Base-by-base conservation (phyloP, 2,888 invertebrate species). In the Chydorus sphaericus region DNA sequence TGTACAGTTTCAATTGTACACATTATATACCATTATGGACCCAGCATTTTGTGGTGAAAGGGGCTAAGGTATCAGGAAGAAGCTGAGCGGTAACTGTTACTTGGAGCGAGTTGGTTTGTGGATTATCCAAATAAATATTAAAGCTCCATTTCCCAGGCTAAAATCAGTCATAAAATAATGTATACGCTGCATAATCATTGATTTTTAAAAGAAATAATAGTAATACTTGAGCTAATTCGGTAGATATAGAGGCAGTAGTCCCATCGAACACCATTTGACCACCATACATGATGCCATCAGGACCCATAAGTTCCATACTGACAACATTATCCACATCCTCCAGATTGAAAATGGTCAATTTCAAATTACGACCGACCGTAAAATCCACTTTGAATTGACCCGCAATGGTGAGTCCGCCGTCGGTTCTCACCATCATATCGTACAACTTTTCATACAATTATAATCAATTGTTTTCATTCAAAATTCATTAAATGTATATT, bases 11-110 rank as follows among this genome's bases (percentile, higher is more conserved):
- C n/a, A 10, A n/a, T 7, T n/a, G 20, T 29, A 16, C 18, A 14
- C n/a, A 11, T 18, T 31, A 28, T 16, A 6, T 52, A 52, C 52
- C 52, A 10, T 52, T 36, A 5, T 18, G 20, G 36, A 52, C 36
- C 52, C 23, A 18, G 37, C 52, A 52, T 20, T 10, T 52, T 11
- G 52, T 52, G 37, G n/a, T 20, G 52, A 52, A 36, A 26, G 37
- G 36, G 20, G 37, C 20, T n/a, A 11, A 20, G 4, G 31, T 10
- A 11, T 23, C 11, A 14, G 16, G 20, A 4, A 4, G 31, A 18
- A 23, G 4, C 37, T 52, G 52, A 31, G 52, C 10, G 7, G 18
- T 52, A 6, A 52, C 52, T 6, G 52, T 52, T 20, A 52, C 37
- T n/a, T 36, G 6, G 1, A 36, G 8, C 7, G 6, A 8, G 18